Percentiles rank a stretch among this genome's conserved stretches.
Conservation (phyloP, 2,797 vertebrate genomes). For the Dromococcyx pavoninus region DNA sequence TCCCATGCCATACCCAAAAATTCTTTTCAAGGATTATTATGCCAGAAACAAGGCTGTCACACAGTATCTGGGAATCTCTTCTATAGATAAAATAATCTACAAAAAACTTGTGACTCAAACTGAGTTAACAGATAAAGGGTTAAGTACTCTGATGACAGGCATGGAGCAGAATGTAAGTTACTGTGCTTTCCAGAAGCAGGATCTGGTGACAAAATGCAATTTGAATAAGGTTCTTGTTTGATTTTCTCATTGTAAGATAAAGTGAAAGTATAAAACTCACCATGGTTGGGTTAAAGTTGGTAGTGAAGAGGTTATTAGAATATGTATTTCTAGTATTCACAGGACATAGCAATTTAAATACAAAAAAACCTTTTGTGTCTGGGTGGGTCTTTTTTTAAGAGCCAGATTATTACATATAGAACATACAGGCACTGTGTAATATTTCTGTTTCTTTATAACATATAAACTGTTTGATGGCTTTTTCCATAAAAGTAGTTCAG, state of each 20-base stretch:
- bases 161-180: background rate
- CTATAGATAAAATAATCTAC: background rate
- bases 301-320: background rate
- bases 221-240: background rate
- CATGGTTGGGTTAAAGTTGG: background rate
- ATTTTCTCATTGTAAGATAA: background rate
- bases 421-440: background rate
- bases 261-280: background rate
- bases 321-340: slow-evolving; percentile 3
- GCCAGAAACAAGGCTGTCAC: background rate
- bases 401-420: background rate
- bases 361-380: background rate
- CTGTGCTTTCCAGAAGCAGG: background rate
- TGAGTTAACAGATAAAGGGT: background rate
- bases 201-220: background rate
- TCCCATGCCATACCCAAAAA: background rate
- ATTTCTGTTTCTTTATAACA: slow-evolving; percentile 5
- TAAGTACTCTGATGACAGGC: background rate
- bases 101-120: background rate
- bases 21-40: background rate
- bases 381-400: background rate
- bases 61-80: background rate
- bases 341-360: background rate
- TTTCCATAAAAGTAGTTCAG: background rate
- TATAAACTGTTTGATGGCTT: slow-evolving; percentile 27